Evolutionary conservation across 37 sponge, comb jelly and placozoan species (phyloP), one percentile per base, ranked within the genome.

Genomic region (Geodia barretti): DNA sequence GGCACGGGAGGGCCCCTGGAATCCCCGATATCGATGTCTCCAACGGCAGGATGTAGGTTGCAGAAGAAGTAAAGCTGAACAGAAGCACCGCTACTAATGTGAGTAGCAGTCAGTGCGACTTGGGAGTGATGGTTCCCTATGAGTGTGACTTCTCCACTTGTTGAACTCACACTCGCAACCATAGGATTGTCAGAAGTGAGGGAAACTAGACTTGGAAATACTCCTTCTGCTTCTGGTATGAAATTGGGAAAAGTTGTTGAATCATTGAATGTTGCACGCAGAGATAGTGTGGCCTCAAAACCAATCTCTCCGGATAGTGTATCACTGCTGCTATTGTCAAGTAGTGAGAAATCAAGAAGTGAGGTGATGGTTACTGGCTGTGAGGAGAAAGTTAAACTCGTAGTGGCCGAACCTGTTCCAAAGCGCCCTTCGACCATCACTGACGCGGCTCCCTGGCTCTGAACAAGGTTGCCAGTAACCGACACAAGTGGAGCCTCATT

Each of bases 21-120:
- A 24, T 11, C 23, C 2, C 95, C 95, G 1, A 92, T 28, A 73
- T 95, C 95, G 4, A 91, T 79, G 74, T 95, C 95, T 17, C 95
- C 95, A 20, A 86, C 60, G 17, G 42, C 83, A 17, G 95, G 92
- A 11, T 37, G 66, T 20, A 95, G 87, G 76, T 95, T 95, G 70
- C 86, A 86, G 20, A 73, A 76, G 72, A 91, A 81, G 62, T 59
- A 67, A 0, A 82, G 14, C 19, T 54, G 67, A 29, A 67, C 30
- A 17, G 60, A 81, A 21, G 37, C 64, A 28, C 3, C 28, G 11
- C 24, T 59, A 37, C n/a, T 31, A 4, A 26, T 9, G 30, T 23
- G 37, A 31, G 40, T 14, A 68, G 79, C 83, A 34, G 84, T 78
- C 25, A 91, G 29, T 0, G 82, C 72, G 19, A 91, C 87, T 4